phyloP scores from a whole-genome alignment of 2,113 vertebrate species.

The Delphinus delphis region DNA sequence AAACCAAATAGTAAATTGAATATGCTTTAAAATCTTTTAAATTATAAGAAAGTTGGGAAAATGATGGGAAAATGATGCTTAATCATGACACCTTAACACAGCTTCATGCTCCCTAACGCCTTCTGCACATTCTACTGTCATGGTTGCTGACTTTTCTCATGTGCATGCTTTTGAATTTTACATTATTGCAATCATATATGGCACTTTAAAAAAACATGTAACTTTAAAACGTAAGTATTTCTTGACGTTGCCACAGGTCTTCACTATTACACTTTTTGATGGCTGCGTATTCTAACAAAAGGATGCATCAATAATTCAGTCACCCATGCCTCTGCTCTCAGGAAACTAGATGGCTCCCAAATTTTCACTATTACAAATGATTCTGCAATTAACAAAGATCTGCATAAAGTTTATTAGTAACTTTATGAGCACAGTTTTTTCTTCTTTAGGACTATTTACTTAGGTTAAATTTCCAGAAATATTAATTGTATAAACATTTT shows the following conservation, averaged over 20 bases:
- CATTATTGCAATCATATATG: background rate
- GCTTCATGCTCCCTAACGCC: background rate
- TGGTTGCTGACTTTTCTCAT: background rate
- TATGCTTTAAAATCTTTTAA: slow-evolving; percentile 33
- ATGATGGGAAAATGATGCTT: slow-evolving; percentile 4
- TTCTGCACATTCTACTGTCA: background rate
- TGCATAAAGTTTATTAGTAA: background rate
- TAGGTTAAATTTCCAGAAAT: slow-evolving; percentile 27
- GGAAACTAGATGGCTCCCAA: background rate
- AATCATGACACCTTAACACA: slow-evolving; percentile 24
- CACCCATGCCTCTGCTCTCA: background rate
- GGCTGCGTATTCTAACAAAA: background rate
- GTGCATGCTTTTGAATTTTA: background rate
- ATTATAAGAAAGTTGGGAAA: slow-evolving; percentile 40
- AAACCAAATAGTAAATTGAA: slow-evolving; percentile 42
- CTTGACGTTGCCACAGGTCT: background rate
- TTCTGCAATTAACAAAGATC: background rate
- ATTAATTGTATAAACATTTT: background rate
- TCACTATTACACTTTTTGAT: background rate
- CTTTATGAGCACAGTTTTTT: background rate
- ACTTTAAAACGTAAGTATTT: background rate
- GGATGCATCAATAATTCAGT: background rate
- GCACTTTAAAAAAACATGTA: background rate
- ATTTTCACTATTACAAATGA: background rate
- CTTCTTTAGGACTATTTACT: background rate